Evolutionary conservation across 2,797 vertebrate genomes (phyloP).

Genomic region (Eidolon dupreanum): DNA sequence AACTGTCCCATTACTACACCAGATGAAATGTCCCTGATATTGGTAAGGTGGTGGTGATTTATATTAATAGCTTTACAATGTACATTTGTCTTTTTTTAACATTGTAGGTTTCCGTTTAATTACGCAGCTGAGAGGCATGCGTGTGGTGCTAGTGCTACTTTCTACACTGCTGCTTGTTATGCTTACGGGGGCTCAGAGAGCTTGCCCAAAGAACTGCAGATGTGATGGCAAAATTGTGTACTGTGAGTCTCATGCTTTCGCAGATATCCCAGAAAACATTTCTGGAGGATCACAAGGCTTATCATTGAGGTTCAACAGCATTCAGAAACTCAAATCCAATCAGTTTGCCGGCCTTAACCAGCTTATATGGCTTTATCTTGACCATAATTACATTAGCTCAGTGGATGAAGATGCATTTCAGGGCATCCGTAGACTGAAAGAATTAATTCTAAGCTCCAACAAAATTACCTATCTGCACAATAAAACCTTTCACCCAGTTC

Average conservation of each 20-base stretch:
- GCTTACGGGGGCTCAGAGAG: conserved; percentile 91
- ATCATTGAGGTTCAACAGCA: conserved; percentile 97
- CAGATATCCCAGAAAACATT: conserved; percentile 96
- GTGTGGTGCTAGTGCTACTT: conserved; percentile 83
- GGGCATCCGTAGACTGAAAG: conserved; percentile 95
- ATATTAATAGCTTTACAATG: conserved; percentile 63
- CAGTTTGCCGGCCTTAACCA: conserved; percentile 97
- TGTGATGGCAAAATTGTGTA: conserved; percentile 99
- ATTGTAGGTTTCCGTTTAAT: conserved; percentile 86
- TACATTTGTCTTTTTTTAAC: conserved; percentile 78
- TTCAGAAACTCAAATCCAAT: conserved; percentile 93
- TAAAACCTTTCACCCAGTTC: conserved; percentile 94
- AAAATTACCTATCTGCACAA: conserved; percentile 95
- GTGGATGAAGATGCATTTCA: conserved; percentile 96
- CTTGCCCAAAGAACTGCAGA: conserved; percentile 95
- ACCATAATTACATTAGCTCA: conserved; percentile 95
- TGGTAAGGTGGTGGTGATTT: neutral
- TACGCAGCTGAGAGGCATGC: conserved; percentile 87
- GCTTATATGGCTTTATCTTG: conserved; percentile 98
- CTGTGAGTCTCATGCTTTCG: conserved; percentile 97
- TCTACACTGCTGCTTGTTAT: conserved; percentile 87
- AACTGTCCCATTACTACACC: neutral
- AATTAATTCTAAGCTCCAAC: conserved; percentile 98
- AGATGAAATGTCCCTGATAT: neutral
- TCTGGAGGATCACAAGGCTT: conserved; percentile 96